A percentile compares a stretch with the other conserved stretches of the same genome.
phyloP scores from a whole-genome alignment of 2,888 invertebrate species.

The Arctia plantaginis region DNA sequence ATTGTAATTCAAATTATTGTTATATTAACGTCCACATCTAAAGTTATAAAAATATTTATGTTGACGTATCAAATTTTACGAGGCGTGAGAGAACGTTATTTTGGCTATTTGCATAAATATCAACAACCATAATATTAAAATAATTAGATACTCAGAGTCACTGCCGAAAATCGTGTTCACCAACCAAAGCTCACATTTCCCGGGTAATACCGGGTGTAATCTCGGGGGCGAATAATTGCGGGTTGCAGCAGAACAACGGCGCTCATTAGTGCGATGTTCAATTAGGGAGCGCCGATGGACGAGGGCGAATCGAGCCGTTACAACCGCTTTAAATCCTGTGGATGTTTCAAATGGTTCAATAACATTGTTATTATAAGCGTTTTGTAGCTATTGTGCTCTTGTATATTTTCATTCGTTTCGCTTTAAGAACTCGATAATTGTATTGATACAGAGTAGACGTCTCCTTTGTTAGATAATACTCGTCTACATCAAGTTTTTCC shows the following conservation, averaged over 20 bases:
- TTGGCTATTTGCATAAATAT: slow-evolving; percentile 43
- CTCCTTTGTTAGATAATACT: slow-evolving; percentile 4
- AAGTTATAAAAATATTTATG: slow-evolving; percentile 36
- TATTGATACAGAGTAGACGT: slow-evolving; percentile 4
- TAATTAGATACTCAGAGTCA: slow-evolving; percentile 61
- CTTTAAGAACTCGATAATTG: slow-evolving; percentile 41
- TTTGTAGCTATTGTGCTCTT: slow-evolving; percentile 35
- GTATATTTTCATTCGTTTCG: slow-evolving; percentile 47
- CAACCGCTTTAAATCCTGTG: slow-evolving; percentile 59
- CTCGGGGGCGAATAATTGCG: slow-evolving; percentile 80
- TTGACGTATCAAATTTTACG: slow-evolving; percentile 38
- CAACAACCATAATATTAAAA: slow-evolving; percentile 50
- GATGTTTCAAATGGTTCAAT: slow-evolving; percentile 52
- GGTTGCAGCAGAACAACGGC: slow-evolving; percentile 81
- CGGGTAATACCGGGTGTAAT: slow-evolving; percentile 74
- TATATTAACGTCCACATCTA: background rate
- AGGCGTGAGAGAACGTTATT: slow-evolving; percentile 34
- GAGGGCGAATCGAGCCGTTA: slow-evolving; percentile 56
- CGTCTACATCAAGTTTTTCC: background rate
- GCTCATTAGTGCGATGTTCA: slow-evolving; percentile 85
- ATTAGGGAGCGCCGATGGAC: slow-evolving; percentile 77
- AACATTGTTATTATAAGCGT: slow-evolving; percentile 56
- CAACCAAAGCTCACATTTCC: slow-evolving; percentile 70
- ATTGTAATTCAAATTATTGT: slow-evolving; percentile 5
- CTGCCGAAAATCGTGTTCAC: slow-evolving; percentile 62